phyloP scores from a whole-genome alignment of 2,797 vertebrate genomes.

The Chelon labrosus region DNA sequence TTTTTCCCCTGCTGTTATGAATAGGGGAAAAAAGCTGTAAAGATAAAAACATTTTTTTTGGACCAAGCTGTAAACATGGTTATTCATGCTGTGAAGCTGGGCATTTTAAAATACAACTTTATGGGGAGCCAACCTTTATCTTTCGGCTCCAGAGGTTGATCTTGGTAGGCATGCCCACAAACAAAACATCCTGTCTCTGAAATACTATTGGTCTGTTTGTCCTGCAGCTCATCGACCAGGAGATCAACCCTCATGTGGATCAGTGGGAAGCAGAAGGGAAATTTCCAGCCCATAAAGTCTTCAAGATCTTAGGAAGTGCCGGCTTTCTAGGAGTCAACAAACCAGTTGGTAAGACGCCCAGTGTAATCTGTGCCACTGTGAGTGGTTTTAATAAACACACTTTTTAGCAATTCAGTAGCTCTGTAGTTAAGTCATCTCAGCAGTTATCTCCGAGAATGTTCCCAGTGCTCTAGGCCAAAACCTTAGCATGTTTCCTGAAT shows the following conservation, averaged over 20 bases:
- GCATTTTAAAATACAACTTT: too few species aligned
- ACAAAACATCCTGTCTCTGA: not conserved
- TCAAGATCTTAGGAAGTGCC: slow-evolving; percentile 88
- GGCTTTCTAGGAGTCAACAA: slow-evolving; percentile 90
- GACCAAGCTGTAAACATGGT: too few species aligned
- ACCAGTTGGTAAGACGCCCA: slow-evolving; percentile 82
- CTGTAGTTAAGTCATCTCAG: not conserved
- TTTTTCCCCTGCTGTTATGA: too few species aligned
- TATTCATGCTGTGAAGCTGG: too few species aligned
- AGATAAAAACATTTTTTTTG: too few species aligned
- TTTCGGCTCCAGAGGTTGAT: too few species aligned
- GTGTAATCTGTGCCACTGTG: not conserved
- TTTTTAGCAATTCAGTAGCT: not conserved
- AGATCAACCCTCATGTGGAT: slow-evolving; percentile 90
- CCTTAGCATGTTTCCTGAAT: too few species aligned
- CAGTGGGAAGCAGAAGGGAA: slow-evolving; percentile 88
- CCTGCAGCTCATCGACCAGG: slow-evolving; percentile 88
- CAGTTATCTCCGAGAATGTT: not conserved
- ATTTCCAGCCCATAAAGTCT: slow-evolving; percentile 89
- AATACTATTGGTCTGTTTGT: slow-evolving; percentile 41
- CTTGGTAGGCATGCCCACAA: not conserved
- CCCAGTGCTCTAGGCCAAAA: too few species aligned
- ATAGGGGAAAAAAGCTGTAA: too few species aligned
- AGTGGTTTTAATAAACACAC: not conserved
- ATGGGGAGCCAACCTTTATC: too few species aligned